Evolutionary conservation across 2,888 invertebrate species (phyloP), one percentile per base, ranked within the genome.

Genomic region (Hecatera dysodea): DNA sequence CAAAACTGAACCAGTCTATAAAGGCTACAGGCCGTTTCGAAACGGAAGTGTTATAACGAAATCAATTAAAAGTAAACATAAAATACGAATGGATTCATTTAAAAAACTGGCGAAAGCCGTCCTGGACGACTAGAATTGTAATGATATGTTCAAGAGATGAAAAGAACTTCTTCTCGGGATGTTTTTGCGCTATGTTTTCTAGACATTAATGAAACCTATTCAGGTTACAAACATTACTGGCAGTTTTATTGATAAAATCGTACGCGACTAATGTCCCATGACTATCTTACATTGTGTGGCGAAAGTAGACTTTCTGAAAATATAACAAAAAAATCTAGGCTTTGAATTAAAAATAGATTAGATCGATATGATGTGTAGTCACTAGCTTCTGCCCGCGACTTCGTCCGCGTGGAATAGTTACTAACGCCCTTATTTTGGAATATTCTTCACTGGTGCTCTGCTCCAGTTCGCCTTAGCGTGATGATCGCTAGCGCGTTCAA

Each of bases 221-320:
- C 42, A 62, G 29, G 52, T 57, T 52, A 44, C 7, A 29, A 56
- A 17, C 19, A 44, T 78, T 53, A 78, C 57, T 67, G 42, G 61
- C 64, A 44, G 2, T 24, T 73, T 27, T 53, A n/a, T 67, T 67
- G 9, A 57, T 73, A 46, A 57, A 17, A 50, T 72, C 29, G 0
- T 24, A 42, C 44, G 57, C n/a, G 11, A 4, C 24, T 72, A 17
- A 64, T 52, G 29, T 36, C 39, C 27, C 64, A 46, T 66, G 48
- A 42, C 50, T 3, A n/a, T 42, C 1, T 68, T 4, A 39, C 17
- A 33, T 44, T 62, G 24, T 50, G 50, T 57, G 44, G 61, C 53
- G 78, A 78, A 73, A 78, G 67, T 50, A 68, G 64, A 65, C 57
- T 62, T 27, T 63, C 55, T 15, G 64, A 33, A 55, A 65, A 60